A percentile compares a stretch with the other conserved stretches of the same genome.
Evolutionary conservation across 92 coral and sea anemone genomes (phyloP).

Genomic region (Actinostola sp.): DNA sequence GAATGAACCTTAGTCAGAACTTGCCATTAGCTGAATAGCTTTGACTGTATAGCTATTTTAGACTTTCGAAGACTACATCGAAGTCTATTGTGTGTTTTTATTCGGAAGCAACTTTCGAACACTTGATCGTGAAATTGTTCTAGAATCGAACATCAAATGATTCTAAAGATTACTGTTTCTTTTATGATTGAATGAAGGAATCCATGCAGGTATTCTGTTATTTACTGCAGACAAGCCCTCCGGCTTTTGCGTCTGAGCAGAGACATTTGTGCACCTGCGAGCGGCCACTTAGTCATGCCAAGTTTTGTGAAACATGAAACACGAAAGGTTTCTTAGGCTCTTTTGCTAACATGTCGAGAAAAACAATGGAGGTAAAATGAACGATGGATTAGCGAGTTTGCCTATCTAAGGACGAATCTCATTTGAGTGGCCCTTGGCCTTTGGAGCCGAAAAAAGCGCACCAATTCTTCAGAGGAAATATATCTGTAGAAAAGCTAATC

Average conservation of each 20-base stretch:
- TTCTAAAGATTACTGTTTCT: neutral
- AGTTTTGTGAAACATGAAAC: slow-evolving; percentile 26
- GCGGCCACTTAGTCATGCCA: slow-evolving; percentile 43
- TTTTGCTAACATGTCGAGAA: slow-evolving; percentile 20
- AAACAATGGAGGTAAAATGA: slow-evolving; percentile 34
- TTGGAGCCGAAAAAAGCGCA: slow-evolving; percentile 20
- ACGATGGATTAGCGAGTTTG: slow-evolving; percentile 33
- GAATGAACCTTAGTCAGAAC: neutral
- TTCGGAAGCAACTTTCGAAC: slow-evolving; percentile 8
- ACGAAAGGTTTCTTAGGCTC: slow-evolving; percentile 47
- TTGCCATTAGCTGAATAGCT: slow-evolving; percentile 13
- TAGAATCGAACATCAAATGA: too few relatives aligned
- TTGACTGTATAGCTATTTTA: slow-evolving; percentile 21
- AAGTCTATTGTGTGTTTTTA: slow-evolving; percentile 5
- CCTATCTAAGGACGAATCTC: slow-evolving; percentile 31
- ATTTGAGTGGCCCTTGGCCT: slow-evolving; percentile 36
- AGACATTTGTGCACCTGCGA: slow-evolving; percentile 40
- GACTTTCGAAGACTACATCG: neutral
- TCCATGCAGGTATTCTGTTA: neutral
- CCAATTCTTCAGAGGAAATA: slow-evolving; percentile 31
- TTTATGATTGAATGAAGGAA: neutral
- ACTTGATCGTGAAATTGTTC: slow-evolving; percentile 5
- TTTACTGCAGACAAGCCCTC: slow-evolving; percentile 32
- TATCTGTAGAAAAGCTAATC: slow-evolving; percentile 32
- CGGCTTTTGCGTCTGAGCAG: slow-evolving; percentile 21